A percentile compares a stretch with the other conserved stretches of the same genome.
Conservation (phyloP, 2,888 invertebrate species). For the Mimas tiliae region DNA sequence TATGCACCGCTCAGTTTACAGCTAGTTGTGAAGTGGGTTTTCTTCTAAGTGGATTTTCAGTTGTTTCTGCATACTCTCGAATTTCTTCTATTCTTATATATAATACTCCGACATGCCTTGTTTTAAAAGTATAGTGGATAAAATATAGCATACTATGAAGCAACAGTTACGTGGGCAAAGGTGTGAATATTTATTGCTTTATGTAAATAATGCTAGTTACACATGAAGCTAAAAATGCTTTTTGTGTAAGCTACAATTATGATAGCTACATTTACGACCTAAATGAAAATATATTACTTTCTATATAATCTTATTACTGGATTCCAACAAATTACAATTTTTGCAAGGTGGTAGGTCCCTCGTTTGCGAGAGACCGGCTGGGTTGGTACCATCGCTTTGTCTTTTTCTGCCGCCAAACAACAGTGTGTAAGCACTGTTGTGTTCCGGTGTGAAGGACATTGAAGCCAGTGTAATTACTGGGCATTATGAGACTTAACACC, state of each 20-base stretch:
- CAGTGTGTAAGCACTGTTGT: no score
- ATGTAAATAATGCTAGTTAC: constrained; percentile 9
- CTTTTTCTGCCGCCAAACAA: no score
- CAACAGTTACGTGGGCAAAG: background rate
- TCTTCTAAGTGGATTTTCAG: no score
- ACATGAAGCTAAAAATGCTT: background rate
- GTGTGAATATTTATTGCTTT: constrained; percentile 1
- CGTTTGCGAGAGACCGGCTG: no score
- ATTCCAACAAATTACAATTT: no score
- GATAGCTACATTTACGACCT: background rate
- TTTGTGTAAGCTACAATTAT: background rate
- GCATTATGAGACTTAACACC: no score
- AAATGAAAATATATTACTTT: background rate
- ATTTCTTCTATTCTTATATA: background rate
- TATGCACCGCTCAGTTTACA: constrained; percentile 1
- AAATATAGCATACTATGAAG: background rate
- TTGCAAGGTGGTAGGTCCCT: no score
- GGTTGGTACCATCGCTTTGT: no score
- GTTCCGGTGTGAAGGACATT: no score
- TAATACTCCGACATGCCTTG: background rate
- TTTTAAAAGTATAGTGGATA: constrained; percentile 5
- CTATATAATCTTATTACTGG: background rate
- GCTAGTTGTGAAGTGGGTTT: background rate
- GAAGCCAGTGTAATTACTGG: no score
- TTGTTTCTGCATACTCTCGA: background rate